Conservation (phyloP, 2,797 vertebrate genomes). For the Phylloscopus collybita region DNA sequence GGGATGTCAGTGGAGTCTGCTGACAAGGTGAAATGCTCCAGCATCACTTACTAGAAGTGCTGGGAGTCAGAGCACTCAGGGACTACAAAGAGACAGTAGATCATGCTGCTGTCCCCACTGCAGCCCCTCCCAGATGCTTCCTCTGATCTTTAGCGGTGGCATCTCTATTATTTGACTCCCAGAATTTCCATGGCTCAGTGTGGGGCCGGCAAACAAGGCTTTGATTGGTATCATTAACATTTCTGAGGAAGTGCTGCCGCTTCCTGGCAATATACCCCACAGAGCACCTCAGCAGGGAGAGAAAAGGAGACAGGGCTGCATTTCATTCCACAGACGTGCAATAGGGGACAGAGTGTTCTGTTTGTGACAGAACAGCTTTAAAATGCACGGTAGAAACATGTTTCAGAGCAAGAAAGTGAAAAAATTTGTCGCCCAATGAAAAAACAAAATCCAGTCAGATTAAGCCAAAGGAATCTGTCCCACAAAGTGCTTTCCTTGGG, state of each 20-base stretch:
- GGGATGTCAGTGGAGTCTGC: slow-evolving; percentile 15
- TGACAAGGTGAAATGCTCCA: slow-evolving; percentile 55
- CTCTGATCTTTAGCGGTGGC: slow-evolving; percentile 51
- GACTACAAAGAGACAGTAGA: slow-evolving; percentile 60
- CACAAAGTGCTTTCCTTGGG: slow-evolving; percentile 61
- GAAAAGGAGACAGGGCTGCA: not conserved
- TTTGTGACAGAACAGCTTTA: not conserved
- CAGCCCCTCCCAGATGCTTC: slow-evolving; percentile 48
- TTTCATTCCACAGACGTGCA: not conserved
- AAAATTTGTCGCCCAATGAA: slow-evolving; percentile 35
- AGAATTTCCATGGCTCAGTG: slow-evolving; percentile 49
- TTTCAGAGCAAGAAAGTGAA: slow-evolving; percentile 52
- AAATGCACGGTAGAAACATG: not conserved
- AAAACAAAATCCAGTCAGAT: slow-evolving; percentile 51
- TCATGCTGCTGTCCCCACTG: slow-evolving; percentile 48
- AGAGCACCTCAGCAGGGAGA: slow-evolving; percentile 38
- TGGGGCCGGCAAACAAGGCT: slow-evolving; percentile 41
- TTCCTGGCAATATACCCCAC: slow-evolving; percentile 55
- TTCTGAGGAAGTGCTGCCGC: slow-evolving; percentile 42
- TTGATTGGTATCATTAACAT: slow-evolving; percentile 63
- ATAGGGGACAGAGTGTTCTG: not conserved
- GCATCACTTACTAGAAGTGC: slow-evolving; percentile 53
- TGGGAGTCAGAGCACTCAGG: not conserved
- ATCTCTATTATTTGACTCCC: slow-evolving; percentile 55
- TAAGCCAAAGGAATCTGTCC: slow-evolving; percentile 55